phyloP scores from a whole-genome alignment of 2,888 invertebrate species.

The Nysson spinosus region DNA sequence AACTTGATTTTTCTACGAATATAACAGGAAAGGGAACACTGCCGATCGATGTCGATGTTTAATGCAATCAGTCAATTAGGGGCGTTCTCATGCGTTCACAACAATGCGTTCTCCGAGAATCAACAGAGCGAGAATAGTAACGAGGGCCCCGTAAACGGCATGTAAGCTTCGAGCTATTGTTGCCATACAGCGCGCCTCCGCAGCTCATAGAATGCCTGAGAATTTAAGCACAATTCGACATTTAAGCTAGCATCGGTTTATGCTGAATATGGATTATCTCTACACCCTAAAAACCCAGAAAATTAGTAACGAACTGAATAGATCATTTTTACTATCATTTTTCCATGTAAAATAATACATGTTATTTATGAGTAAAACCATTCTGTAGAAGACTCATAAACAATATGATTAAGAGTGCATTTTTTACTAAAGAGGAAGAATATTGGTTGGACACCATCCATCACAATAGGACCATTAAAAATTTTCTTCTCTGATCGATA shows the following conservation, averaged over 20 bases:
- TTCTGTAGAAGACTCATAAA: no score
- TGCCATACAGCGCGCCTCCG: no score
- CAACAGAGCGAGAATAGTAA: constrained; percentile 21
- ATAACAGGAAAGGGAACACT: neutral
- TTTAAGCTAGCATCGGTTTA: constrained; percentile 29
- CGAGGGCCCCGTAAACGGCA: constrained; percentile 24
- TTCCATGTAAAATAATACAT: no score
- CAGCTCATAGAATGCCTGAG: no score
- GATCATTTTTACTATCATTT: no score
- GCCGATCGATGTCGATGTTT: constrained; percentile 1
- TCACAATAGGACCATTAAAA: no score
- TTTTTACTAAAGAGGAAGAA: no score
- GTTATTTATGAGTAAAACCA: no score
- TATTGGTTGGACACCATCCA: no score
- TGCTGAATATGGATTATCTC: constrained; percentile 19
- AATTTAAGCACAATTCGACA: constrained; percentile 48
- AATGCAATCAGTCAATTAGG: constrained; percentile 13
- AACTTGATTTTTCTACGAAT: no score
- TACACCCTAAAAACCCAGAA: neutral
- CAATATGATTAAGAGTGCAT: no score
- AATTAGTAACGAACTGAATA: constrained; percentile 9
- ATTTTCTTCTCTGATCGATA: no score
- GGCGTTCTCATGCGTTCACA: neutral
- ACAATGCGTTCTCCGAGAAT: constrained; percentile 24
- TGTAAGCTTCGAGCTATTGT: constrained; percentile 50